These are phyloP conservation scores for Plutomurus gul DNA, from an alignment of 1,140 invertebrate genomes.

Conservation along the genomic window DNA sequence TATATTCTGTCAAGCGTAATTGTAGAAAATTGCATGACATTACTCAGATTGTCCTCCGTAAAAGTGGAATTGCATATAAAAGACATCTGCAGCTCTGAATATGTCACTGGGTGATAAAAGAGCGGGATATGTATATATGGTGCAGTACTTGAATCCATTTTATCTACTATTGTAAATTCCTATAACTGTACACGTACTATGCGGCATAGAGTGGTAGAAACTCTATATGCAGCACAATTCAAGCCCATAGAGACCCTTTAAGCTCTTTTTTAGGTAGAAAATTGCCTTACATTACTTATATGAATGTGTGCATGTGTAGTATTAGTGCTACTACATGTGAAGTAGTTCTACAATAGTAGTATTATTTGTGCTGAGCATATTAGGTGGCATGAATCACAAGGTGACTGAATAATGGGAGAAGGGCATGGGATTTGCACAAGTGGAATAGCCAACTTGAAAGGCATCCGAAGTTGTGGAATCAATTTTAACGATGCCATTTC, in stretches of 20 bases:
- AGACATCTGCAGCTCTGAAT: constrained; percentile 26
- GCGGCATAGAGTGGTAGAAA: no score
- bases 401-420: constrained; percentile 41
- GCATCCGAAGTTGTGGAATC: constrained; percentile 33
- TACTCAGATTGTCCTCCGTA: background rate
- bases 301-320: constrained; percentile 19
- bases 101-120: background rate
- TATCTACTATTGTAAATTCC: no score
- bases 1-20: background rate
- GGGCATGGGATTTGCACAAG: constrained; percentile 43
- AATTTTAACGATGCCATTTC: constrained; percentile 46
- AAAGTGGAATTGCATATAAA: constrained; percentile 1
- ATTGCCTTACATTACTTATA: constrained; percentile 22
- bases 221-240: no score
- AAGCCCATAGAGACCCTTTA: background rate
- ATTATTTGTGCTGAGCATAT: constrained; percentile 19
- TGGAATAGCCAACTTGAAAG: constrained; percentile 35
- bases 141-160: background rate
- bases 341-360: constrained; percentile 25
- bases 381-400: constrained; percentile 24
- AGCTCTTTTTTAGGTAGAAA: constrained; percentile 5
- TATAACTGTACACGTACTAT: no score
- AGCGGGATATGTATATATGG: background rate
- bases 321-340: no score
- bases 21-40: background rate